These are phyloP conservation scores for Pempheris klunzingeri DNA, from an alignment of 2,797 vertebrate species.

Conservation along the genomic window DNA sequence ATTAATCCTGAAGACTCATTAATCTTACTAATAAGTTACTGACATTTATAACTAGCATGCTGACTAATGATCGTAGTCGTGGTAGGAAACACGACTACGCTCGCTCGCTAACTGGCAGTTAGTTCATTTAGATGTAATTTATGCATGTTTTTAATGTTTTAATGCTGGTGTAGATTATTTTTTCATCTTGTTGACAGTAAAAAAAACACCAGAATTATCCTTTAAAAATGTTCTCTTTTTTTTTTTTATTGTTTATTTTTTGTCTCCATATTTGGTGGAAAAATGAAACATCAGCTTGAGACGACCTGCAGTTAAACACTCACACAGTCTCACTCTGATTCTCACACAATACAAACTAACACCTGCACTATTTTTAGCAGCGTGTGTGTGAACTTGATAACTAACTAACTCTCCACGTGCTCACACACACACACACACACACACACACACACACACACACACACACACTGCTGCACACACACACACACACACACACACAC, in stretches of 20 bases:
- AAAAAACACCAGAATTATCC: background rate
- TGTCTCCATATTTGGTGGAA: background rate
- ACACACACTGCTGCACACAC: background rate
- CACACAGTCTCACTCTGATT: background rate
- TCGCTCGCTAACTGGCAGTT: too few relatives aligned
- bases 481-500: conserved; percentile 2
- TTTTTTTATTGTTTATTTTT: background rate
- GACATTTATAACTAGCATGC: too few relatives aligned
- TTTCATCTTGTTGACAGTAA: background rate
- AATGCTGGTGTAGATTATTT: too few relatives aligned
- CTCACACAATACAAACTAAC: conserved; percentile 11
- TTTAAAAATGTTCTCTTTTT: background rate
- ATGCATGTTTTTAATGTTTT: too few relatives aligned
- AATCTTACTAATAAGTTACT: too few relatives aligned
- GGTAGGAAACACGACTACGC: too few relatives aligned
- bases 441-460: background rate
- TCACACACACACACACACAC: background rate
- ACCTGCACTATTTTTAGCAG: conserved; percentile 62
- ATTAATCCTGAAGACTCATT: too few relatives aligned
- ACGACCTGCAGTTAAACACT: background rate
- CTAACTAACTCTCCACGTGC: conserved; percentile 23
- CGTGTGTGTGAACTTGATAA: conserved; percentile 55
- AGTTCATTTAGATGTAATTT: too few relatives aligned
- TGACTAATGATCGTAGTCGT: too few relatives aligned
- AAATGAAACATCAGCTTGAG: background rate